These are phyloP conservation scores for Hirundo rustica DNA, from an alignment of 2,797 vertebrate genomes.

Conservation along the genomic window DNA sequence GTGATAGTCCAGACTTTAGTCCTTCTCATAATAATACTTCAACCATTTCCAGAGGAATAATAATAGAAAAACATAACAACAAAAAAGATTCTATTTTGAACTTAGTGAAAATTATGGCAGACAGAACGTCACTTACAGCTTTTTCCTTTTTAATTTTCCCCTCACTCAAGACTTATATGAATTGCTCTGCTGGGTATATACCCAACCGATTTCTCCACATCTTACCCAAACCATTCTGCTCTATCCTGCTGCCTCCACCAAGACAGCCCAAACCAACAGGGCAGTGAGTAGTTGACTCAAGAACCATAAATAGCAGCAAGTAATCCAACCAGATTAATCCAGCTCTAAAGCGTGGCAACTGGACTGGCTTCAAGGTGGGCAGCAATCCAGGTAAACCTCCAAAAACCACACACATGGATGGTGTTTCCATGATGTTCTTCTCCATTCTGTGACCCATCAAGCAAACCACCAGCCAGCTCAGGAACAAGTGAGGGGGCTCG, in stretches of 20 bases:
- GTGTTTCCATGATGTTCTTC: background rate
- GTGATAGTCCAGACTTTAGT: background rate
- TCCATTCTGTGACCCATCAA: background rate
- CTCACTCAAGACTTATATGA: background rate
- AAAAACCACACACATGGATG: background rate
- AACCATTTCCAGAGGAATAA: background rate
- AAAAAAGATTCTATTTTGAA: background rate
- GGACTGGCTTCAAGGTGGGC: conserved; percentile 3
- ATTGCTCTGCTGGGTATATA: background rate
- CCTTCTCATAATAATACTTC: background rate
- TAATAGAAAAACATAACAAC: background rate
- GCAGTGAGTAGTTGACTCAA: background rate
- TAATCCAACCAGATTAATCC: conserved; percentile 31
- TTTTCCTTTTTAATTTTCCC: background rate
- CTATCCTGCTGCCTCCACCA: background rate
- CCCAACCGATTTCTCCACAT: background rate
- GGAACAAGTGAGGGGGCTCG: accelerated
- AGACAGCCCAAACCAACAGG: background rate
- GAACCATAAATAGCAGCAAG: conserved; percentile 40
- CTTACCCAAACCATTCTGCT: background rate
- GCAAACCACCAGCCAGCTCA: background rate
- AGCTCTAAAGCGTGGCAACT: background rate
- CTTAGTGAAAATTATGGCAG: background rate
- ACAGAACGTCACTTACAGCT: background rate
- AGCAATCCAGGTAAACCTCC: background rate